These are phyloP conservation scores for Ectemnius cavifrons DNA, from an alignment of 2,888 invertebrate species.

Conservation along the genomic window DNA sequence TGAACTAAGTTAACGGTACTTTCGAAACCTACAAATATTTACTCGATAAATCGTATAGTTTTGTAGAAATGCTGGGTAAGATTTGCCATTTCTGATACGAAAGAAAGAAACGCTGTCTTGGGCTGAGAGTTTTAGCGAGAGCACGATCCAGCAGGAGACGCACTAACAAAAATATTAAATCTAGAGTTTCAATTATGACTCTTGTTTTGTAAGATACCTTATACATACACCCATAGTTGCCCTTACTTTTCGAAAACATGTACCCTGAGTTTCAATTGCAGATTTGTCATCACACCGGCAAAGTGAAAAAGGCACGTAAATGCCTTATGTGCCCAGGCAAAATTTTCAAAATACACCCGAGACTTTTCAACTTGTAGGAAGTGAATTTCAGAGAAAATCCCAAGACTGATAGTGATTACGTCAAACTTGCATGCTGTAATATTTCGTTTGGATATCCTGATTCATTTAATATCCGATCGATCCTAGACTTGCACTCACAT, in stretches of 20 bases:
- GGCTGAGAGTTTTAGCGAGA: conserved; percentile 54
- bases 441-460: neutral
- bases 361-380: conserved; percentile 33
- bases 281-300: too few relatives aligned
- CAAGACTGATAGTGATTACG: conserved; percentile 49
- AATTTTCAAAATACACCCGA: conserved; percentile 38
- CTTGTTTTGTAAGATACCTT: too few relatives aligned
- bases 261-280: too few relatives aligned
- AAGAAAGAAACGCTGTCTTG: conserved; percentile 59
- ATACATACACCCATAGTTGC: too few relatives aligned
- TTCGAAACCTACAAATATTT: conserved; percentile 75
- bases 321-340: neutral
- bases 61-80: conserved; percentile 72
- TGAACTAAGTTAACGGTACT: conserved; percentile 72
- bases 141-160: too few relatives aligned
- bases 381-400: conserved; percentile 39
- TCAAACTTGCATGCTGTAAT: conserved; percentile 39
- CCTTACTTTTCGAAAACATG: too few relatives aligned
- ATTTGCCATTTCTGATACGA: conserved; percentile 63
- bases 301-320: too few relatives aligned
- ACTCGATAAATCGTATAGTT: conserved; percentile 77
- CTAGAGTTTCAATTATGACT: too few relatives aligned
- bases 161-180: neutral
- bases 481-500: neutral
- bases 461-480: conserved; percentile 29